These are phyloP conservation scores for Babylonia areolata DNA, from an alignment of 1,140 invertebrate genomes.

Conservation along the genomic window DNA sequence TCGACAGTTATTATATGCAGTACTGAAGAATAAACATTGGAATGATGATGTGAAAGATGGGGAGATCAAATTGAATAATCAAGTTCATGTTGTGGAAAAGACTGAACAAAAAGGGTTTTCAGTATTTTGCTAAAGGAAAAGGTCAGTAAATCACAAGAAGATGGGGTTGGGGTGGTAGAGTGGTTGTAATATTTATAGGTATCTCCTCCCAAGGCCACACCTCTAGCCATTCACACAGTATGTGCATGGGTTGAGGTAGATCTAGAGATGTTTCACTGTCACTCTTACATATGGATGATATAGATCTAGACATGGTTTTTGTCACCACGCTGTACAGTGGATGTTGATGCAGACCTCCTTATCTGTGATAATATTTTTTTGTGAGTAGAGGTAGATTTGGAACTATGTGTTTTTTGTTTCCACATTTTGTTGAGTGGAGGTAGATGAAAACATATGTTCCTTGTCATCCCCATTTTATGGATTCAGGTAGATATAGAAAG, in stretches of 20 bases:
- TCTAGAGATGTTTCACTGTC: background rate
- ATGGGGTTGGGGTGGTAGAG: background rate
- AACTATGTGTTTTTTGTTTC: no score
- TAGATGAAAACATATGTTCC: no score
- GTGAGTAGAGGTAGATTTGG: no score
- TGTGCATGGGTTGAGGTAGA: background rate
- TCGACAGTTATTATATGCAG: no score
- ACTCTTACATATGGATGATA: no score
- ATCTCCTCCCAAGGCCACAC: background rate
- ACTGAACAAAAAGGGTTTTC: background rate
- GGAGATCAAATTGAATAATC: background rate
- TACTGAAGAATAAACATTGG: no score
- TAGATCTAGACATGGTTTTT: background rate
- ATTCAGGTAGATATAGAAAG: no score
- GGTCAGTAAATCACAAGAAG: background rate
- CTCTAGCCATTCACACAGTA: background rate
- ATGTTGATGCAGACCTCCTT: background rate
- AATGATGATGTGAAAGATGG: background rate
- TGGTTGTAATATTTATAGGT: no score
- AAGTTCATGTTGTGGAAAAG: no score
- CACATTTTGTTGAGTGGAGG: no score
- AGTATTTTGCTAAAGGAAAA: background rate
- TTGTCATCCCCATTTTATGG: no score
- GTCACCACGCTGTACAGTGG: background rate
- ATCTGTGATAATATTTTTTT: no score